These are phyloP conservation scores for Zenarchopterus dispar DNA, from an alignment of 2,797 vertebrate genomes.

Conservation along the genomic window DNA sequence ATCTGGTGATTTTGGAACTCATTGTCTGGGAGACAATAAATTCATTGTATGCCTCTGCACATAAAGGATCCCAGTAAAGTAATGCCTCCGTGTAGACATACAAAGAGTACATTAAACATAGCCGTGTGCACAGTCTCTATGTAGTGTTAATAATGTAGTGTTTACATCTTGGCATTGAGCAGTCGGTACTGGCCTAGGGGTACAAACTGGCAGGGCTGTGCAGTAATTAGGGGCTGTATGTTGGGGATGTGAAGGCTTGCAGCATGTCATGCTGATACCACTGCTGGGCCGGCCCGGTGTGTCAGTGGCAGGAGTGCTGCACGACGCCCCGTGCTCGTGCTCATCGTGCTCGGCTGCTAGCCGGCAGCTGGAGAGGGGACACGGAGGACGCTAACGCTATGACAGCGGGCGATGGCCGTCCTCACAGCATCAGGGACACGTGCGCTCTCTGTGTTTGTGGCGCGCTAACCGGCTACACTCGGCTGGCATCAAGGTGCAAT, in stretches of 20 bases:
- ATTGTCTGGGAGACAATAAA: constrained; percentile 66
- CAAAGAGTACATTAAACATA: constrained; percentile 48
- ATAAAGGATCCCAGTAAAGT: constrained; percentile 50
- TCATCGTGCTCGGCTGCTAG: neutral
- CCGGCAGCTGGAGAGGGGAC: neutral
- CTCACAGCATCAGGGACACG: neutral
- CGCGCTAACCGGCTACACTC: too few relatives aligned
- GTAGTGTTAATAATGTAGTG: constrained; percentile 78
- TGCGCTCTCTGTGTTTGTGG: constrained; percentile 5
- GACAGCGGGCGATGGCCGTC: constrained; percentile 17
- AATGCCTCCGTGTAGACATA: constrained; percentile 55
- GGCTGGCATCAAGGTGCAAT: neutral
- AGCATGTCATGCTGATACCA: constrained; percentile 59
- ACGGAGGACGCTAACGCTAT: constrained; percentile 1
- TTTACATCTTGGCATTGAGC: constrained; percentile 73
- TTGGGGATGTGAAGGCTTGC: constrained; percentile 55
- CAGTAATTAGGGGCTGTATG: constrained; percentile 70
- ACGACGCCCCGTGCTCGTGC: constrained; percentile 33
- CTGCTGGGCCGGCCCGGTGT: constrained; percentile 39
- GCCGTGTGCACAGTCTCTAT: constrained; percentile 57
- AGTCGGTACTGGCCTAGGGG: constrained; percentile 58
- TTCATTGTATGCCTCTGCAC: constrained; percentile 52
- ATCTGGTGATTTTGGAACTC: constrained; percentile 67
- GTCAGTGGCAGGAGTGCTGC: constrained; percentile 30
- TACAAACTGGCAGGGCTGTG: constrained; percentile 64